phyloP scores from a whole-genome alignment of 2,113 vertebrate species.

The Apeltes quadracus region DNA sequence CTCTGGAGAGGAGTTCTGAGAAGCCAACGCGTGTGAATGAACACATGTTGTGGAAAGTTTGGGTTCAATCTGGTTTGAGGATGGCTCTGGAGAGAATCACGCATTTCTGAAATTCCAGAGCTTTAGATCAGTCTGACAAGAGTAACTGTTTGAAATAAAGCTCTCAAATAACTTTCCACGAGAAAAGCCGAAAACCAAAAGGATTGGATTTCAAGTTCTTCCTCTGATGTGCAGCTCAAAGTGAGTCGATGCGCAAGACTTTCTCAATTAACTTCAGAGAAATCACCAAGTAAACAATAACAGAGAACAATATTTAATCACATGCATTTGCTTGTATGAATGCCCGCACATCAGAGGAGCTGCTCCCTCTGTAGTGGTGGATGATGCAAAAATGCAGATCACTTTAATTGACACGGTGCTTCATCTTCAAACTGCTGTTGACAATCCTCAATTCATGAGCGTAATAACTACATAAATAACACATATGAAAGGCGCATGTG shows the following conservation, averaged over 20 bases:
- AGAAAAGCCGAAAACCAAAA: constrained; percentile 65
- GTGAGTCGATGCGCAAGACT: constrained; percentile 68
- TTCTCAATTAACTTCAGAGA: constrained; percentile 75
- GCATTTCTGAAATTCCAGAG: constrained; percentile 72
- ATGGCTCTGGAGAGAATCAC: constrained; percentile 69
- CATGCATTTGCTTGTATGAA: constrained; percentile 71
- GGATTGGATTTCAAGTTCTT: constrained; percentile 69
- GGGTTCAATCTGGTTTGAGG: constrained; percentile 68
- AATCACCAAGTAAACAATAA: constrained; percentile 74
- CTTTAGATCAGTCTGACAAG: constrained; percentile 77
- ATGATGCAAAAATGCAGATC: constrained; percentile 70
- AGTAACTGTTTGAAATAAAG: constrained; percentile 76
- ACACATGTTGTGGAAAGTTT: constrained; percentile 73
- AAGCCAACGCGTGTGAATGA: constrained; percentile 55
- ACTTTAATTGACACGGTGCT: constrained; percentile 74
- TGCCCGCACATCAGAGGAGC: constrained; percentile 71
- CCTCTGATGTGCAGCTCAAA: constrained; percentile 74
- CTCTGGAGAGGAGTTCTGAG: constrained; percentile 50
- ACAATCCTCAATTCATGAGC: constrained; percentile 73
- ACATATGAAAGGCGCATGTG: constrained; percentile 64
- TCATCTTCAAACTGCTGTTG: constrained; percentile 75
- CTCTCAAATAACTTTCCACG: constrained; percentile 75
- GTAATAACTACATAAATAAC: constrained; percentile 76
- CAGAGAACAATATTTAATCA: constrained; percentile 79
- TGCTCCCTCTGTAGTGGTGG: constrained; percentile 61